Conservation (phyloP, 2,888 invertebrate species). For the Drosophila borealis region DNA sequence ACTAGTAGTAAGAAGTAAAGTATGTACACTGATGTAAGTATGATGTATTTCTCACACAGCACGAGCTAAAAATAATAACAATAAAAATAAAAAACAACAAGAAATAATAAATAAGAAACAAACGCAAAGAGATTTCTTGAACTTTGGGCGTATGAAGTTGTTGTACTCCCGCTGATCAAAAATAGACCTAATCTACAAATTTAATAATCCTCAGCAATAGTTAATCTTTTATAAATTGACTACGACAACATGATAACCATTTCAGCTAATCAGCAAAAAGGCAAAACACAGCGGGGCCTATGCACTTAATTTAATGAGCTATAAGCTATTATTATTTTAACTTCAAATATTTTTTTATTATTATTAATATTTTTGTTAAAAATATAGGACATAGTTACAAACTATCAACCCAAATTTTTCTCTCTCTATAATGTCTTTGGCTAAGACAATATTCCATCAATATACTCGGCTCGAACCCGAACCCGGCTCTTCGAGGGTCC, state of each 20-base stretch:
- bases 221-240: constrained; percentile 30
- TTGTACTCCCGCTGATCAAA: constrained; percentile 10
- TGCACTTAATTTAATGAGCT: constrained; percentile 4
- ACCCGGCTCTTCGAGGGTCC: no score
- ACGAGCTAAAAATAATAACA: constrained; percentile 5
- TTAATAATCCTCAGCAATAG: constrained; percentile 30
- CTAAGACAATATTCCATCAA: no score
- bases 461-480: no score
- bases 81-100: constrained; percentile 1
- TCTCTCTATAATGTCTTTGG: no score
- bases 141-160: constrained; percentile 30
- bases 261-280: constrained; percentile 15
- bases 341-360: not conserved
- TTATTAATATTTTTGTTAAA: no score
- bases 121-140: constrained; percentile 11
- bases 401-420: no score
- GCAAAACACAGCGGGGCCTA: not conserved
- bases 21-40: constrained; percentile 3
- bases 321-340: not conserved
- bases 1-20: constrained; percentile 19
- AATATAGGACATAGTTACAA: no score
- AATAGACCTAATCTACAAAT: constrained; percentile 45
- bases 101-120: constrained; percentile 9
- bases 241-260: constrained; percentile 36
- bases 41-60: constrained; percentile 17